These are phyloP conservation scores for Hapalemur alaotrensis DNA, from an alignment of 2,797 vertebrate genomes.

Conservation along the genomic window DNA sequence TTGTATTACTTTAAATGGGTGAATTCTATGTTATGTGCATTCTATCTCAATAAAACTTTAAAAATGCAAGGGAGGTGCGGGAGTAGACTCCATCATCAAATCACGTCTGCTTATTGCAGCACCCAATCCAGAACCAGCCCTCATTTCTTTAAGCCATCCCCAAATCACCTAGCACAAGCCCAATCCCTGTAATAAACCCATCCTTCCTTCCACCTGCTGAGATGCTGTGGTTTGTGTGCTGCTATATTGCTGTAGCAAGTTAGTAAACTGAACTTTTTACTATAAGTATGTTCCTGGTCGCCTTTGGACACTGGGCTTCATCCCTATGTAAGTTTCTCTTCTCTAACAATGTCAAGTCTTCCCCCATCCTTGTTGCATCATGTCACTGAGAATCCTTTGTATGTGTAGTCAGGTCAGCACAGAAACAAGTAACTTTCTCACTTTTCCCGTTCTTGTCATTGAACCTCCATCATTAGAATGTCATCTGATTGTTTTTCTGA, in stretches of 20 bases:
- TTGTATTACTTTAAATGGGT: neutral
- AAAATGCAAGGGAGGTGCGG: neutral
- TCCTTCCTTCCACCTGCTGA: neutral
- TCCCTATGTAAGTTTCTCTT: neutral
- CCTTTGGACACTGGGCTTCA: neutral
- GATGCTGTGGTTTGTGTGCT: neutral
- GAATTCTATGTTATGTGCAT: neutral
- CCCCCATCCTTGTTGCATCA: neutral
- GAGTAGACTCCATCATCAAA: neutral
- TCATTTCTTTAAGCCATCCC: neutral
- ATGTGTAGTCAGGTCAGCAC: neutral
- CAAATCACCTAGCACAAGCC: neutral
- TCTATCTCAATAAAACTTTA: neutral
- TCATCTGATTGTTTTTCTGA: neutral
- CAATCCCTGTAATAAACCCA: rapidly evolving
- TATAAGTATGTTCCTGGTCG: neutral
- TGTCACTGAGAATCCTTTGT: neutral
- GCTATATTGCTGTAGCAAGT: neutral
- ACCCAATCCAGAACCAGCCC: neutral
- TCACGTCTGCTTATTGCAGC: neutral
- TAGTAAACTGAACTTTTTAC: neutral
- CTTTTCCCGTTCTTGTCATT: neutral
- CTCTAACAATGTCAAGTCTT: neutral
- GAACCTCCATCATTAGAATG: neutral
- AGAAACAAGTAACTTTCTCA: neutral